phyloP scores from a whole-genome alignment of 2,888 invertebrate species.

The Eustalomyia histrio region DNA sequence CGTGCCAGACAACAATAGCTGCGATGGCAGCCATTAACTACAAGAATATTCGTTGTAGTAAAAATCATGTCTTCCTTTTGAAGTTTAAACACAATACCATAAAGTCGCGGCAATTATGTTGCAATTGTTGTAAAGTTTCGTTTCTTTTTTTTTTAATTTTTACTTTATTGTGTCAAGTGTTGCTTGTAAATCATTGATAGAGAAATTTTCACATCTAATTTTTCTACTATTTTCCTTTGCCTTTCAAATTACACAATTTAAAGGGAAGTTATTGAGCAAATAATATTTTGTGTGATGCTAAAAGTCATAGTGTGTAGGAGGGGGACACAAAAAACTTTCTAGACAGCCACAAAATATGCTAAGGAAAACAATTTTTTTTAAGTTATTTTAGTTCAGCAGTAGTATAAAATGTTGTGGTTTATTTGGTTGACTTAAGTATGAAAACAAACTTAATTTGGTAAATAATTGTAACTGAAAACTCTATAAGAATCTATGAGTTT shows the following conservation, averaged over 20 bases:
- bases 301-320: not conserved
- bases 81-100: conserved; percentile 4
- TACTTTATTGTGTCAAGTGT: conserved; percentile 47
- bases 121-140: conserved; percentile 48
- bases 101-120: conserved; percentile 51
- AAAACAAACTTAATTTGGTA: conserved; percentile 41
- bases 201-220: conserved; percentile 6
- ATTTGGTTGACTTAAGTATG: conserved; percentile 37
- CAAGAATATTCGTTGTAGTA: not conserved
- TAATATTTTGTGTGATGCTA: not conserved
- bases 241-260: conserved; percentile 1
- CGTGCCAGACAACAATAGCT: conserved; percentile 63
- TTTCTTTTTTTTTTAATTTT: not conserved
- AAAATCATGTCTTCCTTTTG: conserved; percentile 4
- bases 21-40: not conserved
- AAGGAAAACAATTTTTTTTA: conserved; percentile 25
- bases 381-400: conserved; percentile 18
- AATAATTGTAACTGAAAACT: not conserved
- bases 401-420: conserved; percentile 15
- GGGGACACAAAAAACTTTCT: conserved; percentile 27
- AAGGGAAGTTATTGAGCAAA: not conserved
- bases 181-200: conserved; percentile 15
- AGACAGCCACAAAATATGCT: conserved; percentile 49
- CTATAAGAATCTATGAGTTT: not conserved
- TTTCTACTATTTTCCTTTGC: not conserved